Evolutionary conservation across 2,113 vertebrate genomes (phyloP).

Genomic region (Synodontis membranacea): DNA sequence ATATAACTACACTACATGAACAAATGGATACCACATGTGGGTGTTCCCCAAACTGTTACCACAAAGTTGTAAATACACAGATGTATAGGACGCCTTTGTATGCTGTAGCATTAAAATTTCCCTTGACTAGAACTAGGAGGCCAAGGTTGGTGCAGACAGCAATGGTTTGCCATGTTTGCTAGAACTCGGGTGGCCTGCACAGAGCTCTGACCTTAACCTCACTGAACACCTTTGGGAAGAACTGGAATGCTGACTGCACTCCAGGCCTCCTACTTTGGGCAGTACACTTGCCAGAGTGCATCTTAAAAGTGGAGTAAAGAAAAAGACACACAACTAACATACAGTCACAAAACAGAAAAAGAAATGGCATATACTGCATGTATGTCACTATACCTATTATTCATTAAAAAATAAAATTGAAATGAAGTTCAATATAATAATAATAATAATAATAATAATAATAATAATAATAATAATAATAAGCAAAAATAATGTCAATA

Average conservation of each 20-base stretch:
- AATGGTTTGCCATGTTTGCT: background rate
- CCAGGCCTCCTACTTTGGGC: background rate
- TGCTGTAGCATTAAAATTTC: background rate
- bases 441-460: background rate
- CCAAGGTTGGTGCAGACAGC: background rate
- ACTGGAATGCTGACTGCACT: background rate
- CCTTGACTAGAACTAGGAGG: background rate
- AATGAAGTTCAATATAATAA: background rate
- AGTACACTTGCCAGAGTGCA: background rate
- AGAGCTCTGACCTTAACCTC: background rate
- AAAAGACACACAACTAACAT: background rate
- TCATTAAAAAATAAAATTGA: background rate
- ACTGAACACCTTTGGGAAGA: background rate
- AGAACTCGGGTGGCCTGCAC: background rate
- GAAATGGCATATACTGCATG: background rate
- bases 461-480: background rate
- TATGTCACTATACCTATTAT: background rate
- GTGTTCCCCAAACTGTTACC: background rate
- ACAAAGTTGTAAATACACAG: background rate
- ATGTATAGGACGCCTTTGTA: background rate
- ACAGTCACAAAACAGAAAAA: background rate
- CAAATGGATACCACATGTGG: background rate
- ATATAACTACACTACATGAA: background rate
- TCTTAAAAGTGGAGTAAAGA: background rate
- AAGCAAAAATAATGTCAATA: background rate